Percentiles rank a stretch among this genome's conserved stretches.
These are phyloP conservation scores for Eupithecia exiguata DNA, from an alignment of 2,888 invertebrate species.

Conservation along the genomic window DNA sequence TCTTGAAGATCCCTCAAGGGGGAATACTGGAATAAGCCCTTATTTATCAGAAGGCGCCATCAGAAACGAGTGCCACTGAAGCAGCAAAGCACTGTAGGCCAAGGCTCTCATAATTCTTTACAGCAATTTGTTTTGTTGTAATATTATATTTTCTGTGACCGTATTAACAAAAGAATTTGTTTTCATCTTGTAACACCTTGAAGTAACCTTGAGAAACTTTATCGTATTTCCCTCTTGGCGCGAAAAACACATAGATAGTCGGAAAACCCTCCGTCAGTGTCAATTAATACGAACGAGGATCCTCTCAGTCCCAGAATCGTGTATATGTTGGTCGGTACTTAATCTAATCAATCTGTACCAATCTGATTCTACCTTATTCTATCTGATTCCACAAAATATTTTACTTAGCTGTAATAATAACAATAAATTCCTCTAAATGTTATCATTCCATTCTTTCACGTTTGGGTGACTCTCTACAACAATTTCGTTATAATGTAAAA, in stretches of 20 bases:
- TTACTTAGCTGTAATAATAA: not conserved
- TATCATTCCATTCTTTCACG: not conserved
- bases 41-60: not conserved
- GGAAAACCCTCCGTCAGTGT: conserved; percentile 71
- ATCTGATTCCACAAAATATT: not conserved
- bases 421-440: not conserved
- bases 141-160: not conserved
- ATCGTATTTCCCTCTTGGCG: conserved; percentile 43
- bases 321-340: conserved; percentile 1
- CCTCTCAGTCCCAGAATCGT: conserved; percentile 6
- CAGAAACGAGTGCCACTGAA: not conserved
- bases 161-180: not conserved
- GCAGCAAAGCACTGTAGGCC: not conserved
- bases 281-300: conserved; percentile 61
- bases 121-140: not conserved
- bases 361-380: not conserved
- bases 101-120: not conserved
- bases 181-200: not conserved
- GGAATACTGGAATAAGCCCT: no score
- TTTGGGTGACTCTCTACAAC: not conserved
- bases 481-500: not conserved
- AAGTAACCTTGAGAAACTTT: conserved; percentile 20
- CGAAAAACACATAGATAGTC: conserved; percentile 49
- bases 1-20: no score
- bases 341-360: conserved; percentile 1